phyloP scores from a whole-genome alignment of 2,888 invertebrate genomes.

The Limnephilus lunatus region DNA sequence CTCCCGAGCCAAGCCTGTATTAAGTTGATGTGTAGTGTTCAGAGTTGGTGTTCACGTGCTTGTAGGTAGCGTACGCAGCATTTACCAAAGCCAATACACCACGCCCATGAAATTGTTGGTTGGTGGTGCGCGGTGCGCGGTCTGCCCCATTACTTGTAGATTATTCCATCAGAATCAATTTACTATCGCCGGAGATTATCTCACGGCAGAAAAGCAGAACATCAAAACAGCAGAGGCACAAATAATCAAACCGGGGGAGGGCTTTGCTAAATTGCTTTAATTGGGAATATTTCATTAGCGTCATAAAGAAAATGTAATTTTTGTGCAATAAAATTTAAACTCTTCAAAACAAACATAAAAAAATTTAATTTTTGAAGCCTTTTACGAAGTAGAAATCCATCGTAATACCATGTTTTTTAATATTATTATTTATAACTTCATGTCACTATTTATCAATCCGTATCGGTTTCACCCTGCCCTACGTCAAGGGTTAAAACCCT shows the following conservation, averaged over 20 bases:
- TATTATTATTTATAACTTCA: no score
- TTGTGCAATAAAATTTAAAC: no score
- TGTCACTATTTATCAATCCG: no score
- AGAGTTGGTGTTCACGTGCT: conserved; percentile 43
- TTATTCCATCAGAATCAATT: conserved; percentile 50
- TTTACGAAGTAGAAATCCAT: no score
- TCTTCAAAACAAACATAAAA: no score
- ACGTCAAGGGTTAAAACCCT: no score
- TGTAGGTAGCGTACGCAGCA: conserved; percentile 52
- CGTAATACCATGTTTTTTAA: no score
- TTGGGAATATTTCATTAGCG: no score
- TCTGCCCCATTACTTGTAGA: conserved; percentile 39
- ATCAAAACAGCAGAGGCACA: not conserved
- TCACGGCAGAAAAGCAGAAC: conserved; percentile 30
- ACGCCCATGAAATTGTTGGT: conserved; percentile 65
- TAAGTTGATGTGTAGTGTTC: not conserved
- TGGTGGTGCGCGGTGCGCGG: conserved; percentile 44
- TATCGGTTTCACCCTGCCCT: no score
- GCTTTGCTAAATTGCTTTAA: not conserved
- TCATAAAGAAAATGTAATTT: no score
- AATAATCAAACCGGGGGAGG: not conserved
- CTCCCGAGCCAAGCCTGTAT: not conserved
- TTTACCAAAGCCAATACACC: conserved; percentile 66
- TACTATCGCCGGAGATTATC: conserved; percentile 41
- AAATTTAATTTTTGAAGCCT: no score